Evolutionary conservation across 1,140 invertebrate species (phyloP), one percentile per base, ranked within the genome.

Genomic region (Dendrolimus punctatus): DNA sequence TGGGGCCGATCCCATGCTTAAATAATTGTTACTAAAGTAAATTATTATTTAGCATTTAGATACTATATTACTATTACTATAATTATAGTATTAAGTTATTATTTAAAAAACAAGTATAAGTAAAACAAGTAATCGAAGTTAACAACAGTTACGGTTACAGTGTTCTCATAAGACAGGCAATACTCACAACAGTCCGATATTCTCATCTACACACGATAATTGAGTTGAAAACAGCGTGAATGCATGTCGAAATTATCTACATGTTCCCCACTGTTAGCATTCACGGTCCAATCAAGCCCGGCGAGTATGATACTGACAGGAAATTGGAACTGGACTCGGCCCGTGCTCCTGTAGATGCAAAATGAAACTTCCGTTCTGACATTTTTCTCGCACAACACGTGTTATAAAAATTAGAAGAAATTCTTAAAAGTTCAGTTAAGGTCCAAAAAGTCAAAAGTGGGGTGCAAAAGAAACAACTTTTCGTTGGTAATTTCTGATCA

Each of bases 231-330:
- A 49, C 46, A 48, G 41, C 53, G 45, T 58, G 42, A 60, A 55
- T 56, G 43, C 42, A 57, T 61, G 58, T 6, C 46, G 6, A 43
- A 56, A 71, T 73, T 73, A 71, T 36, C 9, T 37, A 51, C 56
- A 62, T 57, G 51, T 57, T 70, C 58, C 57, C 51, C 67, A 63
- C 61, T 68, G 75, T 74, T 69, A 68, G 73, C 65, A 63, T 79
- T 76, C 68, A 73, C 68, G 70, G 70, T 75, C 69, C 73, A 79
- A 79, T 76, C 76, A 78, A 74, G 69, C 67, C 62, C 49, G 49
- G 52, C 46, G 52, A 60, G 57, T 68, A 66, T 66, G 57, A 59
- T 57, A 50, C 64, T 57, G 62, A 57, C 57, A 60, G 64, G 46
- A 68, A 65, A 70, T 68, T 71, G 66, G 49, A 53, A 8, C 10